Conservation (phyloP, 2,888 invertebrate genomes). For the Dendrolimus houi region DNA sequence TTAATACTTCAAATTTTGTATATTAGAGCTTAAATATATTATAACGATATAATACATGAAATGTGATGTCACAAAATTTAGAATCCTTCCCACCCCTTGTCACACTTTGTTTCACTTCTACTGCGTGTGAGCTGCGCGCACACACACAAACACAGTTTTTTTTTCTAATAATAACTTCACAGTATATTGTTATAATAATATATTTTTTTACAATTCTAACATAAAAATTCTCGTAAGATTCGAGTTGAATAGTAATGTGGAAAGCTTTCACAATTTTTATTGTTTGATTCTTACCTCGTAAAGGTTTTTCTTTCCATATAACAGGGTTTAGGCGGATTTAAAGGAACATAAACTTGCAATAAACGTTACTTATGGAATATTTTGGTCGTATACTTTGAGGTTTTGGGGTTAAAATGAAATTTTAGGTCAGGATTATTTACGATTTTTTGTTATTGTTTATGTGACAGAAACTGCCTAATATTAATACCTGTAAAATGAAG, state of each 20-base stretch:
- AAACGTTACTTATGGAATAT: constrained; percentile 3
- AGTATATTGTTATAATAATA: too few species aligned
- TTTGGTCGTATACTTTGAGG: background rate
- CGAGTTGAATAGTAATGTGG: background rate
- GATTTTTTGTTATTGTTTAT: background rate
- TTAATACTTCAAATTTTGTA: too few species aligned
- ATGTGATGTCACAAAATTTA: too few species aligned
- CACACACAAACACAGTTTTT: too few species aligned
- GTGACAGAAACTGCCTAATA: background rate
- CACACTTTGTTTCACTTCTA: too few species aligned
- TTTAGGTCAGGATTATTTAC: background rate
- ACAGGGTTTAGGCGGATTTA: constrained; percentile 2
- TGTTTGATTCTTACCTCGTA: constrained; percentile 6
- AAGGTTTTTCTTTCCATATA: constrained; percentile 3
- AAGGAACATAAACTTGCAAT: constrained; percentile 4
- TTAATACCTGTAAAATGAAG: background rate
- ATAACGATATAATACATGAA: too few species aligned
- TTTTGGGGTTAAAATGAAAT: background rate
- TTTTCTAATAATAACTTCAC: too few species aligned
- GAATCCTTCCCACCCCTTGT: too few species aligned
- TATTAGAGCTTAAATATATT: too few species aligned
- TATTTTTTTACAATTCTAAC: background rate
- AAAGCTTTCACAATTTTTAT: constrained; percentile 4
- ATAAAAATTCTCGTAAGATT: background rate
- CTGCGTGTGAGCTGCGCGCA: too few species aligned